Conservation (phyloP, 1,140 invertebrate genomes). For the Condylostylus longicornis region DNA sequence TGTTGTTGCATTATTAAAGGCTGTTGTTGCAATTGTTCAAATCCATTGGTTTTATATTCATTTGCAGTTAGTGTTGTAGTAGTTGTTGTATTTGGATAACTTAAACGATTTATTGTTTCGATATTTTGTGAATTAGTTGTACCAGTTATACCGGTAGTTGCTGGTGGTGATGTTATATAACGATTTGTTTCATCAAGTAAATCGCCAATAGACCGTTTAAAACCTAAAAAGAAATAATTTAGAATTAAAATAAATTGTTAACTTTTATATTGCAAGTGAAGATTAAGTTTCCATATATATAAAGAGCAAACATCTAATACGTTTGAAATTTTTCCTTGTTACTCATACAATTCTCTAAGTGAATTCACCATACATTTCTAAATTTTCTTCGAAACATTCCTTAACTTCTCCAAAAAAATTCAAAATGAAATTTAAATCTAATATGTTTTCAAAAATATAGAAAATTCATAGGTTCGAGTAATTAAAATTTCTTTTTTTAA, state of each 20-base stretch:
- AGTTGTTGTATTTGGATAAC: not conserved
- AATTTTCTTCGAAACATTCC: too few species aligned
- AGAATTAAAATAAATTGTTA: not conserved
- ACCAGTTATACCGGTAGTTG: not conserved
- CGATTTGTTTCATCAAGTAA: slow-evolving; percentile 4
- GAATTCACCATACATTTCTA: too few species aligned
- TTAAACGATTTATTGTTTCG: not conserved
- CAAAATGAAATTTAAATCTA: too few species aligned
- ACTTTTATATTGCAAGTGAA: too few species aligned
- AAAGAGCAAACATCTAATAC: too few species aligned
- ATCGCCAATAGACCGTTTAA: slow-evolving; percentile 41
- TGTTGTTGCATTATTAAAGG: slow-evolving; percentile 6
- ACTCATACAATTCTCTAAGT: too few species aligned
- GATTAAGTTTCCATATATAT: too few species aligned
- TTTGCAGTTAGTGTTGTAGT: slow-evolving; percentile 5
- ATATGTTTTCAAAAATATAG: not conserved
- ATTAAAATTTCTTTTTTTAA: not conserved
- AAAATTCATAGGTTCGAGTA: not conserved
- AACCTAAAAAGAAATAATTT: slow-evolving; percentile 19
- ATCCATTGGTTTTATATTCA: slow-evolving; percentile 5
- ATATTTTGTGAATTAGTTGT: slow-evolving; percentile 1
- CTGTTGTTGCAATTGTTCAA: slow-evolving; percentile 4
- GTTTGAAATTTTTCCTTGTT: too few species aligned
- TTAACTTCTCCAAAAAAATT: too few species aligned
- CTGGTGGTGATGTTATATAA: too few species aligned